Conservation (phyloP, 2,797 vertebrate species). For the Adrianichthys oophorus region DNA sequence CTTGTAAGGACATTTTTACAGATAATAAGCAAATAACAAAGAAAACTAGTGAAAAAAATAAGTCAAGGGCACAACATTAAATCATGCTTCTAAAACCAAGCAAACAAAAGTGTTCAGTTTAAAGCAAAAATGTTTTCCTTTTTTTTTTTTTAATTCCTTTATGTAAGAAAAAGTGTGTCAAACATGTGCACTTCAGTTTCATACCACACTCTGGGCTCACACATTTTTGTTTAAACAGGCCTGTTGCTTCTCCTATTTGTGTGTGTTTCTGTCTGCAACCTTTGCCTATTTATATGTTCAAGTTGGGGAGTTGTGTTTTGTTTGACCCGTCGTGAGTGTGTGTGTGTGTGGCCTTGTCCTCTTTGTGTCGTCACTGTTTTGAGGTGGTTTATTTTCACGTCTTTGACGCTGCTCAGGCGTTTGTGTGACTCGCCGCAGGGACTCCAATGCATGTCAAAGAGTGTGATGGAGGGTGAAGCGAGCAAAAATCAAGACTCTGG, state of each 20-base stretch:
- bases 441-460: conserved; percentile 12
- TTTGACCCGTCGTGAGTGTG: conserved; percentile 23
- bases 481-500: background rate
- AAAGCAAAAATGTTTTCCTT: background rate
- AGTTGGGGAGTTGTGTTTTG: conserved; percentile 43
- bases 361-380: conserved; percentile 37
- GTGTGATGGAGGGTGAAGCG: background rate
- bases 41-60: no score
- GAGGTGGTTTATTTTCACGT: conserved; percentile 59
- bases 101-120: no score
- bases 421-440: conserved; percentile 39
- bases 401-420: conserved; percentile 28
- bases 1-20: no score
- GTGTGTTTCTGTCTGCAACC: conserved; percentile 42
- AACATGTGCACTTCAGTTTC: conserved; percentile 1
- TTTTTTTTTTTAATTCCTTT: background rate
- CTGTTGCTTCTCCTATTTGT: conserved; percentile 37
- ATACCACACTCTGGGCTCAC: conserved; percentile 12
- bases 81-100: no score
- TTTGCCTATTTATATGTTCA: conserved; percentile 43
- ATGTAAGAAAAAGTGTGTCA: background rate
- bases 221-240: conserved; percentile 19
- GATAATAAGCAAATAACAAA: no score
- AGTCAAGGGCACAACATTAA: no score
- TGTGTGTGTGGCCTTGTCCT: conserved; percentile 38